Evolutionary conservation across 1,140 invertebrate genomes (phyloP).

Genomic region (Dendroctonus ponderosae): DNA sequence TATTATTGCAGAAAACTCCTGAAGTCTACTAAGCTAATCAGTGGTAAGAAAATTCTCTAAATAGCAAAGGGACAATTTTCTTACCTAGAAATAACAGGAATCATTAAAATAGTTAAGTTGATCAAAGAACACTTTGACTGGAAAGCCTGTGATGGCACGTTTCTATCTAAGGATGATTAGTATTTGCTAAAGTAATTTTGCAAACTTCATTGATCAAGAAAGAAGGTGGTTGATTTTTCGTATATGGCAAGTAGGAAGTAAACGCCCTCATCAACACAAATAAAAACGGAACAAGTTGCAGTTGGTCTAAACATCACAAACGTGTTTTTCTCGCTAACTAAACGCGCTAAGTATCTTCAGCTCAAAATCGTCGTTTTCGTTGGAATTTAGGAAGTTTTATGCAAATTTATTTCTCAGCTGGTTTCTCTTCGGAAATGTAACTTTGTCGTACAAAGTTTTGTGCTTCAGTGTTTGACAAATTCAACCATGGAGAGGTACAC

Average conservation of each 20-base stretch:
- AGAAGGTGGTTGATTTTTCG: constrained; percentile 20
- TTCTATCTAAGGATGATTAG: constrained; percentile 20
- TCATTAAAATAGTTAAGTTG: constrained; percentile 10
- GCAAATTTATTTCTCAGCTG: too few species aligned
- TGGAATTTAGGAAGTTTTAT: too few species aligned
- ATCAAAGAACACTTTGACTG: constrained; percentile 30
- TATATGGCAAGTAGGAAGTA: constrained; percentile 9
- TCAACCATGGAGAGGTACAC: too few species aligned
- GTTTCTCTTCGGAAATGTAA: too few species aligned
- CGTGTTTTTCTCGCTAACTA: too few species aligned
- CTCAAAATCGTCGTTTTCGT: too few species aligned
- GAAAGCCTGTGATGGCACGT: constrained; percentile 31
- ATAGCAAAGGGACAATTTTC: background rate
- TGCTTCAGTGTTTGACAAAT: too few species aligned
- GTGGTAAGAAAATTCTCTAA: background rate
- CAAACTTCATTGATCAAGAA: background rate
- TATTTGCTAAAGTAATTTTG: constrained; percentile 4
- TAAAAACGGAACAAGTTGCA: background rate
- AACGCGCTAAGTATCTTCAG: too few species aligned
- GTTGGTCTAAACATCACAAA: too few species aligned
- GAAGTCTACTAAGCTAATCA: background rate
- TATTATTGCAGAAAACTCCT: background rate
- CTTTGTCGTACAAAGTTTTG: too few species aligned
- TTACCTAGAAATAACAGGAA: constrained; percentile 18
- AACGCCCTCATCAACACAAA: constrained; percentile 5